Conservation (phyloP, 2,888 invertebrate genomes). For the Physocephala rufipes region DNA sequence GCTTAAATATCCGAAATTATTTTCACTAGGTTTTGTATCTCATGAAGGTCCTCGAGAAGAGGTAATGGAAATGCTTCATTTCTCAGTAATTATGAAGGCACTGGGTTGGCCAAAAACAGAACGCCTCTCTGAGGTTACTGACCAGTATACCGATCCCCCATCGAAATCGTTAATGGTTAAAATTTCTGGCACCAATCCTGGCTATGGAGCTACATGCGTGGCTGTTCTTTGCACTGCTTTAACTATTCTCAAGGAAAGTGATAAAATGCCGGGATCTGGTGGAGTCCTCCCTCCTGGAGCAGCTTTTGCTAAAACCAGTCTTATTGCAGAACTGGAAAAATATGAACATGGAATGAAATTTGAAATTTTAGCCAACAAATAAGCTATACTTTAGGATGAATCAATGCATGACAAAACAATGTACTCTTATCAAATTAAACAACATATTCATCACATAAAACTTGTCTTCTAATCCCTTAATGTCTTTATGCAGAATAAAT, state of each 20-base stretch:
- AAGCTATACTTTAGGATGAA: slow-evolving; percentile 24
- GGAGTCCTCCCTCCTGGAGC: slow-evolving; percentile 88
- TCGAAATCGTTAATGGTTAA: slow-evolving; percentile 73
- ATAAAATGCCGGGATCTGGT: slow-evolving; percentile 83
- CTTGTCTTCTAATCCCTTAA: too few relatives aligned
- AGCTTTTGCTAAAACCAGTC: slow-evolving; percentile 83
- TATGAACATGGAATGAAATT: slow-evolving; percentile 74
- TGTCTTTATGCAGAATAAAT: too few relatives aligned
- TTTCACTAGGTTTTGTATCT: slow-evolving; percentile 76
- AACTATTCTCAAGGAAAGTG: slow-evolving; percentile 77
- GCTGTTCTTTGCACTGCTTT: slow-evolving; percentile 78
- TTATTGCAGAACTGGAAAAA: slow-evolving; percentile 78
- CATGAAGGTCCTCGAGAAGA: slow-evolving; percentile 74
- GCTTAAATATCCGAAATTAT: slow-evolving; percentile 75
- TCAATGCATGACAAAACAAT: neutral
- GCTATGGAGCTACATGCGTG: slow-evolving; percentile 84
- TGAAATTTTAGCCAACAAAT: slow-evolving; percentile 68
- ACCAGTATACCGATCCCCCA: slow-evolving; percentile 67
- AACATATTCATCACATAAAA: neutral
- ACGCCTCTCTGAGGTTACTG: slow-evolving; percentile 69
- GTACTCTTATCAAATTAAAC: neutral
- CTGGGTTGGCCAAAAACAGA: slow-evolving; percentile 78
- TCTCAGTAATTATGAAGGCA: slow-evolving; percentile 77
- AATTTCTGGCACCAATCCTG: slow-evolving; percentile 70
- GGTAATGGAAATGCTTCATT: slow-evolving; percentile 71